phyloP scores from a whole-genome alignment of 1,140 invertebrate genomes.

The Cyphomyrmex costatus region DNA sequence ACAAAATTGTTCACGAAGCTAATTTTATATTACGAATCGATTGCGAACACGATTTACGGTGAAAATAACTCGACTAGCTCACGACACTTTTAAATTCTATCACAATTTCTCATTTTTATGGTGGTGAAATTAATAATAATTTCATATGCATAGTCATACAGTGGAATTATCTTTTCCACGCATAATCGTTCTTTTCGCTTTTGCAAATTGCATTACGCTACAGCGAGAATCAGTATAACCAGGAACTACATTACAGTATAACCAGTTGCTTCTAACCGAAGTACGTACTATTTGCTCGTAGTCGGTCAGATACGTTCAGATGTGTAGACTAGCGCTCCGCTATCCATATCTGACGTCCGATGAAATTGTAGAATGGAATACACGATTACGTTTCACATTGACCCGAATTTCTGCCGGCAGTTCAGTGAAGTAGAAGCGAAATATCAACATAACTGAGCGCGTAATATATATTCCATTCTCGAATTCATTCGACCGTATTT shows the following conservation, averaged over 20 bases:
- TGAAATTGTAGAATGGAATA: constrained; percentile 40
- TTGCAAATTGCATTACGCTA: constrained; percentile 38
- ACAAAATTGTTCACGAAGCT: constrained; percentile 37
- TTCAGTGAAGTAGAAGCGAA: constrained; percentile 10
- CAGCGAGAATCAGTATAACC: not conserved
- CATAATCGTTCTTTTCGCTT: constrained; percentile 35
- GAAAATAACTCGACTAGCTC: constrained; percentile 3
- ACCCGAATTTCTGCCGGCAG: not conserved
- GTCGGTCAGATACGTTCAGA: not conserved
- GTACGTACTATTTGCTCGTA: constrained; percentile 32
- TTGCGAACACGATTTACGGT: not conserved
- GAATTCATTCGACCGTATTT: constrained; percentile 18
- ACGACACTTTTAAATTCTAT: not conserved
- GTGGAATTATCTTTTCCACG: constrained; percentile 25
- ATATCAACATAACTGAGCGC: constrained; percentile 16
- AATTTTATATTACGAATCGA: constrained; percentile 28
- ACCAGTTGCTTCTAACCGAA: constrained; percentile 38
- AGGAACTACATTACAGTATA: constrained; percentile 13
- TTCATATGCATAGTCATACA: not conserved
- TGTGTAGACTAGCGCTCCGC: not conserved
- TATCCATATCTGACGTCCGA: constrained; percentile 34
- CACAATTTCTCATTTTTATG: constrained; percentile 19
- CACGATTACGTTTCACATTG: constrained; percentile 39
- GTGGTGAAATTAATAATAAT: constrained; percentile 41
- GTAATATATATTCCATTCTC: not conserved